Conservation (phyloP, 2,888 invertebrate species). For the Nebria brevicollis region DNA sequence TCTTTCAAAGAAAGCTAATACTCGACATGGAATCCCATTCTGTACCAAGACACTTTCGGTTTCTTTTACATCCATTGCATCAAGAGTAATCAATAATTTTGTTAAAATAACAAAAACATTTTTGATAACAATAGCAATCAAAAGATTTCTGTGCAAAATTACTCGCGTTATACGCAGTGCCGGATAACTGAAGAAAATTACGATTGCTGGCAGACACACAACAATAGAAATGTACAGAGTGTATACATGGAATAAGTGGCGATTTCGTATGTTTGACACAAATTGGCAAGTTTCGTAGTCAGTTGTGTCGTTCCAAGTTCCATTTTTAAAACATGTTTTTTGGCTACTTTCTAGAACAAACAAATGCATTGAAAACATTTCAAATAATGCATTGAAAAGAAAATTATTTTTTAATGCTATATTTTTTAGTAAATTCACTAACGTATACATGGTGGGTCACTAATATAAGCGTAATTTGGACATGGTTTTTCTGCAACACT, state of each 20-base stretch:
- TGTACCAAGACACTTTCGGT: constrained; percentile 63
- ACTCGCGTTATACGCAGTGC: constrained; percentile 67
- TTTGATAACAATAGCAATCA: constrained; percentile 68
- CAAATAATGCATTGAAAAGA: constrained; percentile 4
- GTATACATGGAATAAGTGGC: constrained; percentile 68
- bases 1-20: constrained; percentile 68
- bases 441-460: constrained; percentile 69
- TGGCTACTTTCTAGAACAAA: constrained; percentile 66
- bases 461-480: constrained; percentile 70
- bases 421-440: constrained; percentile 55
- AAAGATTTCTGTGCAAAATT: constrained; percentile 69
- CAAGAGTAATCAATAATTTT: constrained; percentile 68
- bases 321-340: constrained; percentile 67
- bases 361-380: constrained; percentile 2
- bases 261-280: constrained; percentile 64
- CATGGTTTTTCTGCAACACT: constrained; percentile 65
- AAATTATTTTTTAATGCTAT: neutral
- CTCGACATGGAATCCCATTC: constrained; percentile 66
- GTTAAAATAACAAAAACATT: constrained; percentile 69
- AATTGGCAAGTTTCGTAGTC: constrained; percentile 70
- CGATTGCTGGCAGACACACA: constrained; percentile 68
- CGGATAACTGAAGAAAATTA: constrained; percentile 68
- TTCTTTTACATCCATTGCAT: constrained; percentile 63
- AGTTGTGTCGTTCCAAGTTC: constrained; percentile 69
- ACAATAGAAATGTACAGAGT: constrained; percentile 66